phyloP scores from a whole-genome alignment of 64 coral and sea anemone species.

The Exaiptasia diaphana region DNA sequence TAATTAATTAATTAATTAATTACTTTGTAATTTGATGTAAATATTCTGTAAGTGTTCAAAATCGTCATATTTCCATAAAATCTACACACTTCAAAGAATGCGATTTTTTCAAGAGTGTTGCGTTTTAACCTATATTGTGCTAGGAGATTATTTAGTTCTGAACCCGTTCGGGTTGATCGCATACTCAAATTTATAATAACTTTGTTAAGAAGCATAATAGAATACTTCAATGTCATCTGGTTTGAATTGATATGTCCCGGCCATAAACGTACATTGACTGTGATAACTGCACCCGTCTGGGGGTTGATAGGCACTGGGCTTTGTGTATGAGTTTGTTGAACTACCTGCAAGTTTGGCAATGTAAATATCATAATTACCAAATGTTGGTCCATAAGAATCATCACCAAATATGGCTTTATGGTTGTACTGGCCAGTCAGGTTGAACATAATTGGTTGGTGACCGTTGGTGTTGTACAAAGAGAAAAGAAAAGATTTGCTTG shows the following conservation, averaged over 20 bases:
- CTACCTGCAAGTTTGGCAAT: neutral
- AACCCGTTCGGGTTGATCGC: too few species aligned
- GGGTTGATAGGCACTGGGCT: neutral
- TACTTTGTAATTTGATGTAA: too few species aligned
- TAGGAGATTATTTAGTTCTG: too few species aligned
- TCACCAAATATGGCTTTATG: neutral
- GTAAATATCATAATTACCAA: neutral
- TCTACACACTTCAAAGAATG: too few species aligned
- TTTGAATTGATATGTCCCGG: neutral
- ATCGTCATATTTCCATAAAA: too few species aligned
- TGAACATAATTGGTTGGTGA: neutral
- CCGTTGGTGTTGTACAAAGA: neutral
- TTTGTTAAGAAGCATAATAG: too few species aligned
- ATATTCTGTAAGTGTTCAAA: too few species aligned
- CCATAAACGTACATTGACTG: neutral
- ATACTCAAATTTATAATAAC: too few species aligned
- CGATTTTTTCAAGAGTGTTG: too few species aligned
- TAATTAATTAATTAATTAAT: too few species aligned
- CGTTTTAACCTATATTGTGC: too few species aligned
- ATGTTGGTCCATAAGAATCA: neutral
- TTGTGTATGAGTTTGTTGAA: neutral
- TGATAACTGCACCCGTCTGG: neutral
- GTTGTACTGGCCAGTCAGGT: neutral
- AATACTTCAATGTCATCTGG: neutral
- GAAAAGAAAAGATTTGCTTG: neutral